Percentiles rank a stretch among this genome's conserved stretches.
These are phyloP conservation scores for Apodemia mormo DNA, from an alignment of 2,888 invertebrate genomes.

Conservation along the genomic window DNA sequence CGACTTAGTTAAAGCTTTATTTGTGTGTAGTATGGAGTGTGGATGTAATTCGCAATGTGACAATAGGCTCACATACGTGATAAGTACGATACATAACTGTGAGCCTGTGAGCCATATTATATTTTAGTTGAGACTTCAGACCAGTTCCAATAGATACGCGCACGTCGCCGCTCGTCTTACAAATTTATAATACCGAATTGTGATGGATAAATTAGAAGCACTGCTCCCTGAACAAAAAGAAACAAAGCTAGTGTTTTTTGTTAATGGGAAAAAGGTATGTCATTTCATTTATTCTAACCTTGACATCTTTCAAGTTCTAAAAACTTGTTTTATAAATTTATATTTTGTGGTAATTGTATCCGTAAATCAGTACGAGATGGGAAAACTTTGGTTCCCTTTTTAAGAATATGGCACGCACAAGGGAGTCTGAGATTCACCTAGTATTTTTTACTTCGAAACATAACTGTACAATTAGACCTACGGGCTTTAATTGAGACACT, in stretches of 20 bases:
- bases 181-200: neutral
- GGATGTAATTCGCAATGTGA: neutral
- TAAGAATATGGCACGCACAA: neutral
- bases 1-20: no score
- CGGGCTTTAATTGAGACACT: no score
- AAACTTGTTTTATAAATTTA: neutral
- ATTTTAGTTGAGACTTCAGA: no score
- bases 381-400: neutral
- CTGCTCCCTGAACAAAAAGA: slow-evolving; percentile 51
- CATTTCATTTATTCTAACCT: neutral
- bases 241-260: slow-evolving; percentile 77
- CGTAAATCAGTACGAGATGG: no score
- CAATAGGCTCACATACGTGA: neutral
- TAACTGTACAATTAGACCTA: no score
- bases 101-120: no score
- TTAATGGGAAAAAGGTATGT: slow-evolving; percentile 84
- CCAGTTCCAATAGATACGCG: neutral
- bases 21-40: no score
- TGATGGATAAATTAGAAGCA: slow-evolving; percentile 46
- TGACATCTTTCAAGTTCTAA: neutral
- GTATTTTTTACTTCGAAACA: no score
- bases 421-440: no score
- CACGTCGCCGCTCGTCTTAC: neutral
- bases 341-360: neutral
- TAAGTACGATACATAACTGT: no score